Evolutionary conservation across 2,888 invertebrate species (phyloP), one percentile per base, ranked within the genome.

Genomic region (Pristionchus entomophagus): DNA sequence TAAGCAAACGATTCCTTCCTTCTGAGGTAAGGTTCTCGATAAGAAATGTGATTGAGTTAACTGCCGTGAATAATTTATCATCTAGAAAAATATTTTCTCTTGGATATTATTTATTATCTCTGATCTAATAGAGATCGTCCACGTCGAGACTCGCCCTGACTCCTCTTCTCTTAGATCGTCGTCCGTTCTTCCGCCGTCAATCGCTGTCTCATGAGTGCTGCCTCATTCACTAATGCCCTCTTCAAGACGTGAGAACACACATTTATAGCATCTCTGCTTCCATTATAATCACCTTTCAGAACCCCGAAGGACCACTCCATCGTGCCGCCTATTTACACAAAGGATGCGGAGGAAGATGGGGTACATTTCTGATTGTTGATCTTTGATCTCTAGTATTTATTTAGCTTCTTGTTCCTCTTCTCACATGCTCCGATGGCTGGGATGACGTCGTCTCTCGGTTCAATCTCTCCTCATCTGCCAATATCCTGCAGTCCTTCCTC

Each of bases 381-480:
- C 53, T 53, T 53, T 53, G 53, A 26, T 38, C 38, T 19, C 22
- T 17, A n/a, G n/a, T n/a, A n/a, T n/a, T n/a, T 26, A n/a, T 59
- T 22, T 26, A 82, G 82, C 59, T 82, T 12, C 56, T 59, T 35
- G 82, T 82, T 12, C 82, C 82, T 53, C 82, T 41, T 1, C 56
- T 82, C 26, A 59, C 59, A 2, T 82, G 82, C 29, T n/a, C 12
- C 1, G 82, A 53, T 10, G 56, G 59, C 6, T 59, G 56, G 82
- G 56, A 59, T 2, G 56, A 82, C 3, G 35, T 56, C 26, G 32
- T 35, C 35, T 10, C 35, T 19, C 29, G 35, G 8, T 56, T 32
- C 78, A 45, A 78, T 49, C 49, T 78, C 12, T 19, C 78, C 38
- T 38, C 69, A 22, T 38, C 3, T 22, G 59, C 29, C 59, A 26